phyloP scores from a whole-genome alignment of 2,113 vertebrate species.

The Stegastes partitus region DNA sequence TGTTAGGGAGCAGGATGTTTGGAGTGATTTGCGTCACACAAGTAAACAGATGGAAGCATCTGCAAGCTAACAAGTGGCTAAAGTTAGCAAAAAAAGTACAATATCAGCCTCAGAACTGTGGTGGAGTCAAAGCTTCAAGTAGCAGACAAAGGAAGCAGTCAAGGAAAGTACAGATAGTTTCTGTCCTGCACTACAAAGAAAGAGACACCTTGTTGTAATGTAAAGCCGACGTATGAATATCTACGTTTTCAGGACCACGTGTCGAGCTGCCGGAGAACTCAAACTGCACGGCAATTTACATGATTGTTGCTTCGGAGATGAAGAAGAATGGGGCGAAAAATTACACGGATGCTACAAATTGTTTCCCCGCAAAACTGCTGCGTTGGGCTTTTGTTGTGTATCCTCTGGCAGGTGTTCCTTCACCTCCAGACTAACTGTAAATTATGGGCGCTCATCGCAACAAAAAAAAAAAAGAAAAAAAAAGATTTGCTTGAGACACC shows the following conservation, averaged over 20 bases:
- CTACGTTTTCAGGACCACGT: not conserved
- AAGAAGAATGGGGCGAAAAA: not conserved
- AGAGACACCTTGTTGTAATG: not conserved
- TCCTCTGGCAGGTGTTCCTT: slow-evolving; percentile 27
- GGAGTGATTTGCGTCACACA: no score
- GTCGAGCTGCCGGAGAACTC: not conserved
- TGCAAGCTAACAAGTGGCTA: no score
- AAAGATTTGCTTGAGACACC: slow-evolving; percentile 19
- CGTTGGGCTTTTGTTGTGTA: slow-evolving; percentile 9
- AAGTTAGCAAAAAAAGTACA: no score
- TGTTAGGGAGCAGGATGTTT: no score
- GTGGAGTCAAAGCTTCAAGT: no score
- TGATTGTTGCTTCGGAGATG: slow-evolving; percentile 17
- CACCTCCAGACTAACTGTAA: slow-evolving; percentile 13
- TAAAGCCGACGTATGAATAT: not conserved
- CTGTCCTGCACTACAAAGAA: no score
- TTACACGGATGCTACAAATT: not conserved
- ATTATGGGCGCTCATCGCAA: slow-evolving; percentile 14
- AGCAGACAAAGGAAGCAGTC: no score
- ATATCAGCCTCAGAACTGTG: no score
- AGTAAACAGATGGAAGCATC: no score
- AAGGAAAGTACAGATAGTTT: no score
- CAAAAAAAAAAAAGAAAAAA: not conserved
- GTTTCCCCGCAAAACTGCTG: slow-evolving; percentile 14
- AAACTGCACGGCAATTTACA: not conserved